These are phyloP conservation scores for Platycheirus albimanus DNA, from an alignment of 2,888 invertebrate species.

Conservation along the genomic window DNA sequence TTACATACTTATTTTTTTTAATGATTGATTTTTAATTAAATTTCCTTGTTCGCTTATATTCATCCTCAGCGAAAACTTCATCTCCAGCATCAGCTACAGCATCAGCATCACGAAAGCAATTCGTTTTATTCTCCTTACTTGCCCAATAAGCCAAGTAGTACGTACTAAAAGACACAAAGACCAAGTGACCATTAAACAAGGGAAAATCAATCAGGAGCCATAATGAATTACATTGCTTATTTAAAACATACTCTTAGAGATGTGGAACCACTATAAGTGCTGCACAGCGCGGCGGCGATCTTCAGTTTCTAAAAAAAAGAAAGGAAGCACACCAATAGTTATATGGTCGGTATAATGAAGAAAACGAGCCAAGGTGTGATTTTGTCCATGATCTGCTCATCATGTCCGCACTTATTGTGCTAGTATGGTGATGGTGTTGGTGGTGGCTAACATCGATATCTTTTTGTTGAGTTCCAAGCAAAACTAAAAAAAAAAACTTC, in stretches of 20 bases:
- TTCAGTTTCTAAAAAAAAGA: neutral
- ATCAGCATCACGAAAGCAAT: conserved; percentile 48
- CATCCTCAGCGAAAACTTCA: neutral
- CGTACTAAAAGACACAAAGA: conserved; percentile 28
- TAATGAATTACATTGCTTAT: conserved; percentile 71
- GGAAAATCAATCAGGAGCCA: conserved; percentile 68
- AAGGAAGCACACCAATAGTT: neutral
- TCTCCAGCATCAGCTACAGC: conserved; percentile 7
- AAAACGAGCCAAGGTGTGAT: conserved; percentile 39
- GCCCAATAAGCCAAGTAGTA: conserved; percentile 28
- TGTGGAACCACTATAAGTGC: conserved; percentile 44
- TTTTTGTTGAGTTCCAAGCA: no score
- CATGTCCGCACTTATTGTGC: conserved; percentile 2
- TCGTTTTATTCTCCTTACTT: conserved; percentile 56
- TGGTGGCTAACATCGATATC: conserved; percentile 27
- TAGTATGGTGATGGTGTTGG: neutral
- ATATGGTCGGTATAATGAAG: conserved; percentile 35
- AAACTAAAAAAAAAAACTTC: no score
- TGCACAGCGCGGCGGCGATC: neutral
- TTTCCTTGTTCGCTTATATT: conserved; percentile 55
- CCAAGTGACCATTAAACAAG: conserved; percentile 70
- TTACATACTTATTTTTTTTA: conserved; percentile 61
- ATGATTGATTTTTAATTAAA: conserved; percentile 67
- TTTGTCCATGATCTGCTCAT: conserved; percentile 26
- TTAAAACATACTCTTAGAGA: conserved; percentile 64